Percentiles rank a stretch among this genome's conserved stretches.
These are phyloP conservation scores for Dermatemys mawii DNA, from an alignment of 2,113 vertebrate species.

Conservation along the genomic window DNA sequence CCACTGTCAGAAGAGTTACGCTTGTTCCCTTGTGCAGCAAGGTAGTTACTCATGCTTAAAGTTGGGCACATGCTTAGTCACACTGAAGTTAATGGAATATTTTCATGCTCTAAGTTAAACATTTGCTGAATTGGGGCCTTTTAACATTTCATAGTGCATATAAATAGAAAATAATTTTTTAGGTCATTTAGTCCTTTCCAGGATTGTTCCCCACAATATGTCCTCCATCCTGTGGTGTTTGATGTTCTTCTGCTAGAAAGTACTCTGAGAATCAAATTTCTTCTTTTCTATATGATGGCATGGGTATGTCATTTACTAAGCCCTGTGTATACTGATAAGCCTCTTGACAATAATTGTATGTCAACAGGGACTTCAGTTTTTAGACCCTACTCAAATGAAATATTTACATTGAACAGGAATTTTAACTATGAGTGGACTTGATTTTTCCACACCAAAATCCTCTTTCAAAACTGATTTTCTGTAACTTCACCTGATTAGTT, in stretches of 20 bases:
- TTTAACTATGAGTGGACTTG: slow-evolving; percentile 70
- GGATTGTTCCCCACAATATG: not conserved
- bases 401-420: slow-evolving; percentile 57
- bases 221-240: not conserved
- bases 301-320: slow-evolving; percentile 61
- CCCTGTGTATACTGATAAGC: slow-evolving; percentile 56
- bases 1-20: not conserved
- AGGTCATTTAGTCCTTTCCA: not conserved
- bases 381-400: slow-evolving; percentile 67
- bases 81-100: not conserved
- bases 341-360: slow-evolving; percentile 50
- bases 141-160: not conserved
- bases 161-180: not conserved
- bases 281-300: slow-evolving; percentile 65
- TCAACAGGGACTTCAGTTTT: slow-evolving; percentile 69
- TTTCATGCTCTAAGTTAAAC: not conserved
- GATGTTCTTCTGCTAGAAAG: slow-evolving; percentile 61
- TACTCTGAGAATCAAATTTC: slow-evolving; percentile 72
- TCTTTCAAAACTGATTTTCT: slow-evolving; percentile 67
- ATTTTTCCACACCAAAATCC: slow-evolving; percentile 67
- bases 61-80: no score
- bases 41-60: no score
- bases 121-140: not conserved
- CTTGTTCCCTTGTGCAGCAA: not conserved
- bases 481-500: slow-evolving; percentile 53